Evolutionary conservation across 1,140 invertebrate species (phyloP), one percentile per base, ranked within the genome.

Genomic region (Leptinotarsa texana): DNA sequence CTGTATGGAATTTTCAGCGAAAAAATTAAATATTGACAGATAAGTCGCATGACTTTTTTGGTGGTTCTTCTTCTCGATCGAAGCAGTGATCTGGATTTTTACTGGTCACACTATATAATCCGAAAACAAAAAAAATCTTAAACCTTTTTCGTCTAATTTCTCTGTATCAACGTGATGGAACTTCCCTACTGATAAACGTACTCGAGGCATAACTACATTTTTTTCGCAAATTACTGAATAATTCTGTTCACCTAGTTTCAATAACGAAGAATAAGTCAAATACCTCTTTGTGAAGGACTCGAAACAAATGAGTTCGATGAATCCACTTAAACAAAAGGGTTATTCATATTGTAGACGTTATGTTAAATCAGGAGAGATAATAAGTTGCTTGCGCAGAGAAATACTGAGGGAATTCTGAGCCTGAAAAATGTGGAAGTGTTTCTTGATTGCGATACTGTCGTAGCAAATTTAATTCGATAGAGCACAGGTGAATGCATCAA

Each of bases 221-320:
- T 67, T 24, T 67, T 27, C 65, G 42, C 63, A 21, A 22, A 65
- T 65, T 22, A 65, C 65, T 67, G 24, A 67, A 67, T 67, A 67
- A 3, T 15, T 57, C n/a, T 17, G 51, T 57, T 57, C 51, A 57
- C 51, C 51, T 57, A 57, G 51, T 57, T 57, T 57, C 13, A 17
- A 57, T 57, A 18, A 15, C n/a, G 51, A 57, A 57, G 51, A 57
- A 57, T 18, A 18, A 57, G 51, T 57, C 51, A 57, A 57, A 57
- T 17, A 57, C 51, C 51, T 57, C 51, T 57, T 42, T 18, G 51
- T 57, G 51, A 18, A 57, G 51, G 51, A 57, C 51, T 17, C 51
- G 5, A 13, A 57, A 57, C 13, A 57, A 57, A 57, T 57, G 51
- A 57, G 51, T 57, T 57, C 51, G 51, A 57, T 57, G 51, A 57